phyloP scores from a whole-genome alignment of 2,113 vertebrate genomes.

The Syrrhaptes paradoxus region DNA sequence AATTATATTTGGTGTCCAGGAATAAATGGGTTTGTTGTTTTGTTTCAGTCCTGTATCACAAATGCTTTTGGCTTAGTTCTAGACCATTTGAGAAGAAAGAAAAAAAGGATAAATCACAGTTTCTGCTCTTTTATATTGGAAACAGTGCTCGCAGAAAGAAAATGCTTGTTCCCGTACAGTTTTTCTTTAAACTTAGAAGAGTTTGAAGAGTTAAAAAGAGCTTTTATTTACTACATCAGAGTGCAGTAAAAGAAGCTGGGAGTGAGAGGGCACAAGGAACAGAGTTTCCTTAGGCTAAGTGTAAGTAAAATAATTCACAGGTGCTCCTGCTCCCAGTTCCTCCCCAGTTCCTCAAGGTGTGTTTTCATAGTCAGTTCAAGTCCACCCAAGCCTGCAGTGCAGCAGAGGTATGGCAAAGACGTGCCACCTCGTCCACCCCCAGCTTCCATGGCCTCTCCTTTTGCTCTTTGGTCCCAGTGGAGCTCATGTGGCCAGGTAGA shows the following conservation, averaged over 20 bases:
- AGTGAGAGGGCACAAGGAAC: not conserved
- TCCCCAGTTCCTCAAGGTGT: not conserved
- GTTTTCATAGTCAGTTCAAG: not conserved
- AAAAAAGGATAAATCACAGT: not conserved
- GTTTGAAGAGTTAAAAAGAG: not conserved
- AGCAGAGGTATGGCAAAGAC: slow-evolving; percentile 12
- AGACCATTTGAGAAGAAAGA: not conserved
- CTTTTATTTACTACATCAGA: not conserved
- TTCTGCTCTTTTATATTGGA: not conserved
- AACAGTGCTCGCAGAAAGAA: not conserved
- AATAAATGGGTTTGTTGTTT: not conserved
- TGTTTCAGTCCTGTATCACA: not conserved
- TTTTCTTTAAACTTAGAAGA: not conserved
- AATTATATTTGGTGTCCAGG: slow-evolving; percentile 13
- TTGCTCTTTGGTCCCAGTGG: slow-evolving; percentile 15
- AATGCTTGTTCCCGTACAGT: not conserved
- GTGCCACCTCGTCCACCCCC: slow-evolving; percentile 27
- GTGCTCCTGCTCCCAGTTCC: not conserved
- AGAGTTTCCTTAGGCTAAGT: not conserved
- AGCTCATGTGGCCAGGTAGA: not conserved
- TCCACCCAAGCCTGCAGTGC: not conserved
- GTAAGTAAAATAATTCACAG: not conserved
- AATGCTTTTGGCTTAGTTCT: not conserved
- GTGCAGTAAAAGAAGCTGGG: not conserved
- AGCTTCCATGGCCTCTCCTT: slow-evolving; percentile 29